phyloP scores from a whole-genome alignment of 2,113 vertebrate genomes.

The Phrynosoma blainvillii region DNA sequence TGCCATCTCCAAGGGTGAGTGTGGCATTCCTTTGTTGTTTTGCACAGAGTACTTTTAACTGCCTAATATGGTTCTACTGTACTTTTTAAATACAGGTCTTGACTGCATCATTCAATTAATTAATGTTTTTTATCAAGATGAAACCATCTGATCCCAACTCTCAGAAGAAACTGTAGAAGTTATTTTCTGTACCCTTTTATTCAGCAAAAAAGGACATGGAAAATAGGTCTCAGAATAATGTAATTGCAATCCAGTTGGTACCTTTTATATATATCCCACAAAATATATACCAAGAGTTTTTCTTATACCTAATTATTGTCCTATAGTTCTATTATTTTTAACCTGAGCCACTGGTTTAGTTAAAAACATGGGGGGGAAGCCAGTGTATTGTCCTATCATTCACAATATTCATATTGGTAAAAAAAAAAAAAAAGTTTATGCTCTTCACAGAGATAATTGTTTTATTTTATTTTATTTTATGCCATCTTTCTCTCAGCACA shows the following conservation, averaged over 20 bases:
- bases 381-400: neutral
- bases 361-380: neutral
- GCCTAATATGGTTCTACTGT: conserved; percentile 15
- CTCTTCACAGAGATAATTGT: neutral
- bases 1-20: conserved; percentile 64
- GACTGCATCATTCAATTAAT: conserved; percentile 24
- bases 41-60: conserved; percentile 62
- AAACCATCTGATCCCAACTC: conserved; percentile 34
- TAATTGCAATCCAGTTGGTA: neutral
- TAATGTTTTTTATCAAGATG: conserved; percentile 34
- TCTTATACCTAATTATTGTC: conserved; percentile 5
- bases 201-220: neutral
- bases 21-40: conserved; percentile 62
- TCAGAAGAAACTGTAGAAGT: neutral
- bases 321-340: neutral
- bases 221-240: conserved; percentile 15
- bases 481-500: no score
- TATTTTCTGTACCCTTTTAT: conserved; percentile 3
- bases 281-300: neutral
- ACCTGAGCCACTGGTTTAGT: neutral
- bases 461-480: no score
- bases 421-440: neutral
- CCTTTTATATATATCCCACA: conserved; percentile 1
- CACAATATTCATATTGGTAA: conserved; percentile 4
- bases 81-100: conserved; percentile 11